A percentile compares a stretch with the other conserved stretches of the same genome.
These are phyloP conservation scores for Dryomyza anilis DNA, from an alignment of 2,888 invertebrate genomes.

Conservation along the genomic window DNA sequence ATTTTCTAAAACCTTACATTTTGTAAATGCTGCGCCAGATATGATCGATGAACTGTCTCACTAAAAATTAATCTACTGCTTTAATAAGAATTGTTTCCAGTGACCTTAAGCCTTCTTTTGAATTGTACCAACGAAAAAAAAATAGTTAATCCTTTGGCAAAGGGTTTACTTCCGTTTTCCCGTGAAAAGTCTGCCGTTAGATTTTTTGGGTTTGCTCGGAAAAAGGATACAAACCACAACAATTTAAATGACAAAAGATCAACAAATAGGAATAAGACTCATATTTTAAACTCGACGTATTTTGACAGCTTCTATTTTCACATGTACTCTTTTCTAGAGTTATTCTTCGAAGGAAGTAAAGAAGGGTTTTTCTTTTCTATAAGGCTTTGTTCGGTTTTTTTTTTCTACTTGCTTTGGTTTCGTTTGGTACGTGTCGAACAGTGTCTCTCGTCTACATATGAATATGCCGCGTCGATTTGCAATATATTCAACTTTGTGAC, in stretches of 20 bases:
- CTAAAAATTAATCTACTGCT: background rate
- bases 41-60: constrained; percentile 10
- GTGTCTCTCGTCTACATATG: background rate
- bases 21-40: background rate
- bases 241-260: constrained; percentile 16
- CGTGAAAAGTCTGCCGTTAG: background rate
- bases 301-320: constrained; percentile 21
- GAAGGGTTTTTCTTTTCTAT: background rate
- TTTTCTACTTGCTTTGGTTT: too few species aligned
- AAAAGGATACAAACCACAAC: constrained; percentile 12
- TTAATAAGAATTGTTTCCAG: background rate
- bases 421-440: background rate
- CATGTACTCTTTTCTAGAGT: constrained; percentile 9
- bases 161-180: constrained; percentile 29
- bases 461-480: constrained; percentile 34
- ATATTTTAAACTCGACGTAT: background rate
- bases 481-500: constrained; percentile 35
- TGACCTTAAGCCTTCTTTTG: too few species aligned
- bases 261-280: too few species aligned
- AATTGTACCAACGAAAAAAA: too few species aligned
- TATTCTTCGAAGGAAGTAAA: background rate
- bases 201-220: background rate
- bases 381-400: constrained; percentile 18
- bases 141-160: constrained; percentile 10
- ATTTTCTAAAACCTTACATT: too few species aligned